Conservation (phyloP, 2,797 vertebrate genomes). For the Gymnothorax reevesii region DNA sequence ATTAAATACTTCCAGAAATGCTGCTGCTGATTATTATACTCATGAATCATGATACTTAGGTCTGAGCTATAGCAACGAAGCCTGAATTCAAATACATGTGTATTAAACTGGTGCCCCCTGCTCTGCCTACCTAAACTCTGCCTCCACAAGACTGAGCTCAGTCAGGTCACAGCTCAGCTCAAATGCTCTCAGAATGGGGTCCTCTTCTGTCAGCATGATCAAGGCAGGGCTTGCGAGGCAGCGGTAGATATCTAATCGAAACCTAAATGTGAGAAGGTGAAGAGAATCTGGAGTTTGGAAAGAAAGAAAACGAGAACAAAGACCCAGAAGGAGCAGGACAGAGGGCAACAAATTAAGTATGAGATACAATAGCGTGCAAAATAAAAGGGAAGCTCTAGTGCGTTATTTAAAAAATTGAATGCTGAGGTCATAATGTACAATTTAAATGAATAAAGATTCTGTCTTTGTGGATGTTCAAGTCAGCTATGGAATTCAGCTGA, state of each 20-base stretch:
- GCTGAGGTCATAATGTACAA: neutral
- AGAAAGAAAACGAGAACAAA: neutral
- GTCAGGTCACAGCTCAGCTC: slow-evolving; percentile 94
- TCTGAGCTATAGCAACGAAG: neutral
- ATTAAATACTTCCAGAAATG: neutral
- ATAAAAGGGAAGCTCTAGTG: neutral
- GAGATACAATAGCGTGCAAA: neutral
- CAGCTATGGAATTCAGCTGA: neutral
- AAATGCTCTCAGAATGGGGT: slow-evolving; percentile 94
- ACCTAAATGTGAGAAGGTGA: slow-evolving; percentile 66
- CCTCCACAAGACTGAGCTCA: slow-evolving; percentile 95
- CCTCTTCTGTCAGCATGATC: slow-evolving; percentile 97
- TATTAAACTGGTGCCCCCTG: neutral
- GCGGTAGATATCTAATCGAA: slow-evolving; percentile 96
- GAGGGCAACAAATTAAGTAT: too few relatives aligned
- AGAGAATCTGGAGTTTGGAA: neutral
- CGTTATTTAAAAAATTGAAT: neutral
- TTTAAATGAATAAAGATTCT: neutral
- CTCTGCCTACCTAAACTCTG: slow-evolving; percentile 89
- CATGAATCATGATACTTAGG: neutral
- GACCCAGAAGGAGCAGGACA: neutral
- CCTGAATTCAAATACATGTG: neutral
- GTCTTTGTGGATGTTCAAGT: neutral
- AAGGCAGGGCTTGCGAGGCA: slow-evolving; percentile 94
- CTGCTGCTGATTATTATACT: neutral